phyloP scores from a whole-genome alignment of 2,888 invertebrate species.

The Eristalinus aeneus region DNA sequence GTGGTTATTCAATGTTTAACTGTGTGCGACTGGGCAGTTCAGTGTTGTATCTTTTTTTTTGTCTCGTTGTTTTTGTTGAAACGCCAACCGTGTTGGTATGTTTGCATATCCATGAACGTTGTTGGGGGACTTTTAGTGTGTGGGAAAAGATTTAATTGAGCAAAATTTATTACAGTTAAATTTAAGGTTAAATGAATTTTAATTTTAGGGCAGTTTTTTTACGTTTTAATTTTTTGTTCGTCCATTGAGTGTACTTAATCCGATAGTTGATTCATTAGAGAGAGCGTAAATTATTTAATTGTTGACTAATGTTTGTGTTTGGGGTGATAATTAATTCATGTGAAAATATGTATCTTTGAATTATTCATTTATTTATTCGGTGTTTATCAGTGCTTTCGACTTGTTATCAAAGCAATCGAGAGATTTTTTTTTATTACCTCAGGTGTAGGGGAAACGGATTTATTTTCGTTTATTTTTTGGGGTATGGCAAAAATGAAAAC shows the following conservation, averaged over 20 bases:
- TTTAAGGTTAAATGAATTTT: conserved; percentile 57
- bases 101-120: conserved; percentile 12
- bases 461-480: too few relatives aligned
- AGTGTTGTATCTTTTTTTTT: conserved; percentile 10
- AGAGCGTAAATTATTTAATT: neutral
- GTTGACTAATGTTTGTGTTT: neutral
- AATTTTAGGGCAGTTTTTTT: conserved; percentile 17
- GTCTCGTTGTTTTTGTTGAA: neutral
- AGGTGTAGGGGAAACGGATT: too few relatives aligned
- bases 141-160: conserved; percentile 46
- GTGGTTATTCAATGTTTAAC: conserved; percentile 39
- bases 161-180: conserved; percentile 58
- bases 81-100: conserved; percentile 24
- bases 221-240: neutral
- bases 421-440: neutral
- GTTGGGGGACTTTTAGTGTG: conserved; percentile 9
- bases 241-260: neutral
- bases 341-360: neutral
- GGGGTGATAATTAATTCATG: neutral
- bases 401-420: neutral
- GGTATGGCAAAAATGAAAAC: too few relatives aligned
- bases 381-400: neutral
- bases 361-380: neutral
- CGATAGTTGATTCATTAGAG: neutral
- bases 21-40: conserved; percentile 16